Evolutionary conservation across 2,797 vertebrate genomes (phyloP), one percentile per base, ranked within the genome.

Genomic region (Coluber constrictor): DNA sequence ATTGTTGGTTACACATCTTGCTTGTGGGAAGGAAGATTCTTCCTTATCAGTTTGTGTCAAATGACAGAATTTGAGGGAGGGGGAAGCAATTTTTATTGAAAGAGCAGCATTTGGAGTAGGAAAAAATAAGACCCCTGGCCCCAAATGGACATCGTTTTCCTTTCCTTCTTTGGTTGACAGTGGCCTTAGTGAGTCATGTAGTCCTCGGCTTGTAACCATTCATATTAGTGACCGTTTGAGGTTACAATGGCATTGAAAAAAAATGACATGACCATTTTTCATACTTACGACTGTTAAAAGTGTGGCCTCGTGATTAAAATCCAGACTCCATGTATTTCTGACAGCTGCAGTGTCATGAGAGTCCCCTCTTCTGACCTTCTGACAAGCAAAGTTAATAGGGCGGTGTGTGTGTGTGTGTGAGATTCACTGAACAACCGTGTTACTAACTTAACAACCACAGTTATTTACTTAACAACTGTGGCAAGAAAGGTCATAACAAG

Each of bases 1-100:
- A 70, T 1, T 0, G 1, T 2, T 29, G 61, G 11, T 63, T 29
- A n/a, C 27, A n/a, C 1, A 3, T n/a, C 27, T 63, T 63, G 11
- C 61, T 29, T 63, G 5, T 63, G 56, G 27, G 83, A 91, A 63
- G 5, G 32, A 47, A 8, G 27, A 27, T 56, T 60, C 43, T 23
- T 23, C 3, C 43, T 25, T 54, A 20, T 90, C 4, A 63, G n/a
- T 54, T 87, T 87, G 18, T 43, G 60, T 6, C 66, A 51, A 90
- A n/a, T 9, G 18, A 25, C 55, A 54, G 37, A 29, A 20, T 47
- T 90, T n/a, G 1, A 63, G 8, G 25, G 6, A 6, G 18, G 2
- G 15, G 29, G 4, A 37, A 37, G 11, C 56, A 12, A 5, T 25
- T 60, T 59, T 60, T 9, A 13, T 25, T 60, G 20, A 59, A 59